These are phyloP conservation scores for Anthoscopus minutus DNA, from an alignment of 2,113 vertebrate genomes.

Conservation along the genomic window DNA sequence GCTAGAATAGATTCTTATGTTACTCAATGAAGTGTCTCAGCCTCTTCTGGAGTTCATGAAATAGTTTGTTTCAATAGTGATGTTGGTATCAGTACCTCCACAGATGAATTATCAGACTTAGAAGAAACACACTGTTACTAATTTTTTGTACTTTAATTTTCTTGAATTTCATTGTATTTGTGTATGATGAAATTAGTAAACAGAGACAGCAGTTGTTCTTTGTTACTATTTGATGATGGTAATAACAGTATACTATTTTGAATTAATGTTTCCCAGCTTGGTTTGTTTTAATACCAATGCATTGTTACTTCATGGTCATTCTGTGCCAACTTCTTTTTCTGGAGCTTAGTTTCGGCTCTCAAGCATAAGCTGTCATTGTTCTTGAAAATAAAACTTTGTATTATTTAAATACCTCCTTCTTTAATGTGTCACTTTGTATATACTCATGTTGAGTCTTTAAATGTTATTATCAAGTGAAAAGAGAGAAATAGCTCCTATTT, in stretches of 20 bases:
- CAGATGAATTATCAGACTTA: background rate
- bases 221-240: background rate
- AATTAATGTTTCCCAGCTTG: background rate
- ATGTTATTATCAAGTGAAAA: background rate
- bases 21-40: background rate
- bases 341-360: background rate
- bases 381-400: background rate
- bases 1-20: background rate
- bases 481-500: background rate
- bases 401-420: background rate
- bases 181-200: background rate
- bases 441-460: background rate
- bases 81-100: background rate
- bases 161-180: background rate
- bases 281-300: background rate
- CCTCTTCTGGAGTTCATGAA: background rate
- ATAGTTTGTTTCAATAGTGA: background rate
- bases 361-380: background rate
- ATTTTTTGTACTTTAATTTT: background rate
- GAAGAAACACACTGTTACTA: background rate
- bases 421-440: background rate
- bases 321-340: background rate
- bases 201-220: background rate
- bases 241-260: background rate
- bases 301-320: background rate